Base-by-base conservation (phyloP, 1,140 invertebrate genomes). In the Dinoponera quadriceps region DNA sequence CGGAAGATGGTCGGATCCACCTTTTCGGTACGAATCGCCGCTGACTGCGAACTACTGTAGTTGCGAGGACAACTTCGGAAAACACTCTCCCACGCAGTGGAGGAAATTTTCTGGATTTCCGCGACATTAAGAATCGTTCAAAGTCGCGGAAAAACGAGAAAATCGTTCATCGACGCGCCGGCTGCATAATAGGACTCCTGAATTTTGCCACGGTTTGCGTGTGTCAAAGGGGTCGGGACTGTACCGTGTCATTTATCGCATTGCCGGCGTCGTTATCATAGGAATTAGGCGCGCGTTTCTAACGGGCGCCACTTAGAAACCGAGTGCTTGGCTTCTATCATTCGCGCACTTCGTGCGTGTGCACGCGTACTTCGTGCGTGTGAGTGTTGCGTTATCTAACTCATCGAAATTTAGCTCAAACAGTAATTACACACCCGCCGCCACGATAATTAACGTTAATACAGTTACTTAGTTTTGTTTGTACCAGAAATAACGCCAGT, bases 381-480 rank as follows among this genome's bases (percentile, higher is more conserved):
- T 27, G 38, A 54, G 49, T 69, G 82, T 66, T 38, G 25, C 59
- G 72, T 86, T 86, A 86, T 86, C 77, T 69, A 65, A 54, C 80
- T 54, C 71, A 83, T 87, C 85, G 85, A 86, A 87, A 74, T 82
- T 85, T 86, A 84, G 68, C 65, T 72, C n/a, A 44, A 69, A 60
- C 51, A 33, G 38, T 69, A 57, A 73, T 72, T 72, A 57, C 33
- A 59, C 48, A 25, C 57, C 27, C 80, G 75, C 44, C 27, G 29
- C 54, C 38, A 38, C 62, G 27, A 33, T 77, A 77, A 77, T 77
- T 77, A 77, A 77, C 57, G 44, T 44, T 68, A 77, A 77, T 77
- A 38, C 68, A 14, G 16, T 66, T 55, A 77, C 11, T 49, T 11
- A 29, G 25, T 25, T 13, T 33, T 2, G 55, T 20, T 4, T 16